Percentiles rank a stretch among this genome's conserved stretches.
These are phyloP conservation scores for Neofelis nebulosa DNA, from an alignment of 2,113 vertebrate genomes.

Conservation along the genomic window DNA sequence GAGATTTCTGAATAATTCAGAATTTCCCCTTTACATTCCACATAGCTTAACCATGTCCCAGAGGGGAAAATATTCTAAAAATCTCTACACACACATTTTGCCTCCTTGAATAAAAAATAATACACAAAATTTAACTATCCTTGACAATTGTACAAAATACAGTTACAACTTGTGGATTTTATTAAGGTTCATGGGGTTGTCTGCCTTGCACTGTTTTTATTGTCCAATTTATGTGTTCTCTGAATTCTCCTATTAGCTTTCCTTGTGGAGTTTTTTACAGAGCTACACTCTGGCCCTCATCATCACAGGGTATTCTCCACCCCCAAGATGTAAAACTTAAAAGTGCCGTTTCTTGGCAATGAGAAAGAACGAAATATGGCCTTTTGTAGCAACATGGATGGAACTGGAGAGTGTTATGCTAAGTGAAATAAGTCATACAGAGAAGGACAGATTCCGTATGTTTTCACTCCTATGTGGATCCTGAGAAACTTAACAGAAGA, in stretches of 20 bases:
- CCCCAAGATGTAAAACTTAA: background rate
- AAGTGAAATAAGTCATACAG: too few relatives aligned
- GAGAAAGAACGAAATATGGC: too few relatives aligned
- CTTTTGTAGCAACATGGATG: too few relatives aligned
- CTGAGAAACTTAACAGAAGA: too few relatives aligned
- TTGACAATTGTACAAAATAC: background rate
- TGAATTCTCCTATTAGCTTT: background rate
- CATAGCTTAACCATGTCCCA: background rate
- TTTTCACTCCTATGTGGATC: too few relatives aligned
- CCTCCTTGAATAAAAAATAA: background rate
- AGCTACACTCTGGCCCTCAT: background rate
- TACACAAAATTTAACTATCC: background rate
- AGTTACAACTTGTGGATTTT: background rate
- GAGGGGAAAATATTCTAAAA: background rate
- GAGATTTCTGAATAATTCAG: background rate
- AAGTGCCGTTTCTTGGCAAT: background rate
- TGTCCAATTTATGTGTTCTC: background rate
- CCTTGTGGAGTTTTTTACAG: background rate
- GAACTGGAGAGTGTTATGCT: too few relatives aligned
- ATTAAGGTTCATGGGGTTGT: background rate
- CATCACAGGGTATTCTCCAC: background rate
- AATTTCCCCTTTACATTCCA: background rate
- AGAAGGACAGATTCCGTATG: too few relatives aligned
- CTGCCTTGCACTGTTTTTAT: background rate
- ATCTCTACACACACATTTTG: background rate